Evolutionary conservation across 2,797 vertebrate genomes (phyloP).

Genomic region (Chiloscyllium punctatum): DNA sequence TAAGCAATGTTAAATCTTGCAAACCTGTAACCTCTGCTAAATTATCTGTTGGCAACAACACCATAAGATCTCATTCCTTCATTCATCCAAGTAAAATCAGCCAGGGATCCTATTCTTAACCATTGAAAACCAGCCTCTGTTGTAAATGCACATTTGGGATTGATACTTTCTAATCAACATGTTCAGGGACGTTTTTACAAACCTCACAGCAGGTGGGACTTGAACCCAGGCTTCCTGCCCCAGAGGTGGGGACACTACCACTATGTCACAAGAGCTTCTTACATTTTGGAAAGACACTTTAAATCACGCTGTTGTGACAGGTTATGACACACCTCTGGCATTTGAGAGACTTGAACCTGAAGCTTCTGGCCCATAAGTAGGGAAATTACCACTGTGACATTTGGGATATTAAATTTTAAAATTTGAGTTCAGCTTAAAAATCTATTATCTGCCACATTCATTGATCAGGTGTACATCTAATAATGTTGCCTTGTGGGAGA

Average conservation of each 20-base stretch:
- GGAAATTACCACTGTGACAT: background rate
- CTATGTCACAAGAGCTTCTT: too few species aligned
- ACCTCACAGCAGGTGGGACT: too few species aligned
- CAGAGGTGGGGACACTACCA: too few species aligned
- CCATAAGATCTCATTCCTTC: background rate
- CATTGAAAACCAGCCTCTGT: background rate
- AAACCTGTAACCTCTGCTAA: background rate
- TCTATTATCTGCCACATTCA: background rate
- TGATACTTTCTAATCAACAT: too few species aligned
- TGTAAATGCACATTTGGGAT: background rate
- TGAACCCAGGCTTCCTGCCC: too few species aligned
- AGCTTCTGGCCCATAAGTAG: too few species aligned
- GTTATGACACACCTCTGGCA: too few species aligned
- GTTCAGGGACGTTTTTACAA: too few species aligned
- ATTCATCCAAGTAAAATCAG: background rate
- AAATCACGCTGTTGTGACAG: too few species aligned
- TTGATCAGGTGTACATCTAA: background rate
- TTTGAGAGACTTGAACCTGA: too few species aligned
- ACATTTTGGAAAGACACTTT: too few species aligned
- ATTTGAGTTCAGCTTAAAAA: background rate
- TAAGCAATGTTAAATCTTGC: background rate
- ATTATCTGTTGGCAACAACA: background rate
- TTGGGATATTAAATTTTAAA: background rate
- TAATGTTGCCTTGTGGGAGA: background rate
- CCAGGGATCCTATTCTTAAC: background rate